phyloP scores from a whole-genome alignment of 2,113 vertebrate species.

The Rhabdornis inornatus region DNA sequence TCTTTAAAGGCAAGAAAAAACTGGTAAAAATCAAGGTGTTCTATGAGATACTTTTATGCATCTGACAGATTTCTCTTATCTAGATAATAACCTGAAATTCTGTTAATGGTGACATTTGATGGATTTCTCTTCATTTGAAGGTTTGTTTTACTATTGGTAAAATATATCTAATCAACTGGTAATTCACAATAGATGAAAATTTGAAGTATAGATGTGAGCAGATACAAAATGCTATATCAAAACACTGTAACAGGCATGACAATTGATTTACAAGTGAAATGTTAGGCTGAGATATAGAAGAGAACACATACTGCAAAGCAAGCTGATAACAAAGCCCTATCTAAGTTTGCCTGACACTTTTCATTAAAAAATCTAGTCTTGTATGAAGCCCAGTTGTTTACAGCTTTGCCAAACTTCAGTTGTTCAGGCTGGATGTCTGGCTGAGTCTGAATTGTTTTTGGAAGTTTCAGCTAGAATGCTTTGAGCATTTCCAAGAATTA shows the following conservation, averaged over 20 bases:
- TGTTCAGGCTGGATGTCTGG: constrained; percentile 22
- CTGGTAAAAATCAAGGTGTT: not conserved
- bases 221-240: not conserved
- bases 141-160: not conserved
- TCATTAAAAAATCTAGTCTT: not conserved
- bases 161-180: not conserved
- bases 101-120: not conserved
- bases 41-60: not conserved
- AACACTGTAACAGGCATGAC: not conserved
- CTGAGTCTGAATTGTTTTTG: constrained; percentile 19
- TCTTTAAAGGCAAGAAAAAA: not conserved
- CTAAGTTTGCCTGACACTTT: not conserved
- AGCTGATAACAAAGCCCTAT: not conserved
- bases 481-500: constrained; percentile 47
- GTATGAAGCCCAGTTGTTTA: constrained; percentile 1
- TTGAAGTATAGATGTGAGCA: not conserved
- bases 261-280: not conserved
- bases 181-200: not conserved
- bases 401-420: constrained; percentile 24
- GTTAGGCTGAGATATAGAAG: not conserved
- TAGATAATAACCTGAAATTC: not conserved
- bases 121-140: not conserved
- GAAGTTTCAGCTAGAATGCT: constrained; percentile 27
- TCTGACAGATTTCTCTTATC: not conserved
- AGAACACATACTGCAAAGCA: not conserved